Percentiles rank a stretch among this genome's conserved stretches.
phyloP scores from a whole-genome alignment of 2,113 vertebrate genomes.

The Typhlomys cinereus region DNA sequence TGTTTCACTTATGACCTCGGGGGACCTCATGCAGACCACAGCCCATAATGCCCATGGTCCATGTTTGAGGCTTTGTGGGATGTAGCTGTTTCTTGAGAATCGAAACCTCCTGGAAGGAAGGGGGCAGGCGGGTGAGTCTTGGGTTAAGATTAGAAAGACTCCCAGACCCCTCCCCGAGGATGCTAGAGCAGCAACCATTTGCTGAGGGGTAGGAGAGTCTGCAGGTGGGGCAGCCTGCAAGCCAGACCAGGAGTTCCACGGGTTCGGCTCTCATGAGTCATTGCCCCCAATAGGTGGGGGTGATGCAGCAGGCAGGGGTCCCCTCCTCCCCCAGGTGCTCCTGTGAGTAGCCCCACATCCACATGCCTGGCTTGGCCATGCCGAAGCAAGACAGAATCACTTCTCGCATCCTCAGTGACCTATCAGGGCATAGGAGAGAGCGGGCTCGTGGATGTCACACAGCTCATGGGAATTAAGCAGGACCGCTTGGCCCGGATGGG shows the following conservation, averaged over 20 bases:
- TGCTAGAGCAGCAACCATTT: not conserved
- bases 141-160: not conserved
- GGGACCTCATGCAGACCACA: not conserved
- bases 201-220: not conserved
- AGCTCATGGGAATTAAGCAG: too few species aligned
- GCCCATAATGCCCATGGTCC: not conserved
- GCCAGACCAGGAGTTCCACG: too few species aligned
- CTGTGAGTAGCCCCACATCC: not conserved
- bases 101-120: not conserved
- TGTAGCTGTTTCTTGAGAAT: not conserved
- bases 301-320: not conserved
- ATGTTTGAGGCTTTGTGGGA: fast-evolving
- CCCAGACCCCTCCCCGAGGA: not conserved
- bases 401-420: not conserved
- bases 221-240: not conserved
- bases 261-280: not conserved
- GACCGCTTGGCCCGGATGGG: not conserved
- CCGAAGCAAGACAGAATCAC: not conserved
- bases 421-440: too few species aligned
- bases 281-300: too few species aligned
- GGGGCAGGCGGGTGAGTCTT: not conserved
- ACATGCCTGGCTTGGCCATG: too few species aligned
- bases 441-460: not conserved
- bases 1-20: not conserved
- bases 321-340: not conserved